Conservation (phyloP, 2,797 vertebrate species). For the Mallotus villosus region DNA sequence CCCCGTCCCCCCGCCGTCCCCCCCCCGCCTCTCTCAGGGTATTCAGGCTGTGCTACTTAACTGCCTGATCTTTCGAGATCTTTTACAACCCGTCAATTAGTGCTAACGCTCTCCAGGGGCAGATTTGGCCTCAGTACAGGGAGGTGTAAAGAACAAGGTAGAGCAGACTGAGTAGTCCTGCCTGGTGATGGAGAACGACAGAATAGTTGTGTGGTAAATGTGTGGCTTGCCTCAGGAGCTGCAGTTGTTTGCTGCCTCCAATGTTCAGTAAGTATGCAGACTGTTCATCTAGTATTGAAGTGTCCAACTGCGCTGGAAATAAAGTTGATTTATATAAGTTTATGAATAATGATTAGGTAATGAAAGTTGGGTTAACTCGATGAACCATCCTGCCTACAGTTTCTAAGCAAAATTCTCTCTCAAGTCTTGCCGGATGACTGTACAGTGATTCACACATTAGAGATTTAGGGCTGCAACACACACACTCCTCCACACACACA, state of each 20-base stretch:
- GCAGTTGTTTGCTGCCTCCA: no score
- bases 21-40: slow-evolving; percentile 30
- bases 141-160: slow-evolving; percentile 36
- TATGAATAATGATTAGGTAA: no score
- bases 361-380: no score
- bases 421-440: background rate
- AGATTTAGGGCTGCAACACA: slow-evolving; percentile 8
- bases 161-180: slow-evolving; percentile 20
- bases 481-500: no score
- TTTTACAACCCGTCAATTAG: slow-evolving; percentile 60
- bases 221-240: background rate
- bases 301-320: no score
- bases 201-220: no score
- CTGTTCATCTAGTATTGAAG: no score
- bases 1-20: background rate
- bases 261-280: no score
- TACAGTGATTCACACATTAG: background rate
- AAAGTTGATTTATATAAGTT: no score
- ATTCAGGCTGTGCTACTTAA: slow-evolving; percentile 33
- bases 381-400: no score
- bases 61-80: slow-evolving; percentile 51
- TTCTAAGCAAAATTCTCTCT: background rate
- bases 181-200: slow-evolving; percentile 11
- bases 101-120: slow-evolving; percentile 34
- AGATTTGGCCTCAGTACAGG: slow-evolving; percentile 31